These are phyloP conservation scores for Chloropsis hardwickii DNA, from an alignment of 2,113 vertebrate genomes.

Conservation along the genomic window DNA sequence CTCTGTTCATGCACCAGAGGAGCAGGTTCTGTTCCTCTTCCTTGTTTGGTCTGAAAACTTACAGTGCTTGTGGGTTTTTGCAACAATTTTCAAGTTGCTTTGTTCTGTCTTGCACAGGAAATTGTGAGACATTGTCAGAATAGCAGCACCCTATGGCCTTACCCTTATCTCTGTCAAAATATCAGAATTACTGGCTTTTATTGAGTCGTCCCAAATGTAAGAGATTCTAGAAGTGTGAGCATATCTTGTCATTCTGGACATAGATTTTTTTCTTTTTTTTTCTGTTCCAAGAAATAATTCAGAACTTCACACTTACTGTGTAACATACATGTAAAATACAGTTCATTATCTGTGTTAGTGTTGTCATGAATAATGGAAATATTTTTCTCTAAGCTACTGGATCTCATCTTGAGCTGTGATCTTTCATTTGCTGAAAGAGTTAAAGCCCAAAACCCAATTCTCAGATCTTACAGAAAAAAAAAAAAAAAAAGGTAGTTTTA, in stretches of 20 bases:
- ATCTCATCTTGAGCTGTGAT: background rate
- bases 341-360: background rate
- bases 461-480: background rate
- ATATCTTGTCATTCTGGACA: background rate
- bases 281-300: background rate
- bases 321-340: background rate
- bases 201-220: background rate
- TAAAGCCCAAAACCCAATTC: background rate
- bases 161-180: background rate
- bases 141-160: background rate
- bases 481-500: background rate
- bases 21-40: background rate
- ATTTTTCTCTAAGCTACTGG: background rate
- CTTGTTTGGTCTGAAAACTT: background rate
- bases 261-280: background rate
- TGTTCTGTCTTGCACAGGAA: slow-evolving; percentile 19
- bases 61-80: background rate
- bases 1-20: background rate
- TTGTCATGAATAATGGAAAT: background rate
- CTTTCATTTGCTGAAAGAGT: background rate
- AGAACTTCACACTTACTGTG: background rate
- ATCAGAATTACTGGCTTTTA: background rate
- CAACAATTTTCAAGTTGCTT: background rate
- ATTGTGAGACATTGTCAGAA: background rate
- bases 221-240: background rate